Percentiles rank a stretch among this genome's conserved stretches.
Conservation (phyloP, 2,888 invertebrate genomes). For the Lordiphosa fenestrarum region DNA sequence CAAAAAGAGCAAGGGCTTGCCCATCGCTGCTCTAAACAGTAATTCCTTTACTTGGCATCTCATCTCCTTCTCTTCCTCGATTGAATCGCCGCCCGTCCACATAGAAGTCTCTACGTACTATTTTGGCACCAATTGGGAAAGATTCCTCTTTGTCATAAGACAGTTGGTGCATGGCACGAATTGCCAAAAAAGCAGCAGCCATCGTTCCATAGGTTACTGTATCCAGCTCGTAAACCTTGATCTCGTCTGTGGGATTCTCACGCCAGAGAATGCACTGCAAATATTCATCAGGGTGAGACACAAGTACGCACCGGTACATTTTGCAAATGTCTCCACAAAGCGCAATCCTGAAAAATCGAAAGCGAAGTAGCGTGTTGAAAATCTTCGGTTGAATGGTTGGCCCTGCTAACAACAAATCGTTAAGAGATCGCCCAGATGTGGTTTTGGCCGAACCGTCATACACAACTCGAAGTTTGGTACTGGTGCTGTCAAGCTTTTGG, state of each 20-base stretch:
- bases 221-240: too few relatives aligned
- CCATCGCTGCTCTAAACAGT: background rate
- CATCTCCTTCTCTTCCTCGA: background rate
- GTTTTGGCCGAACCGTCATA: too few relatives aligned
- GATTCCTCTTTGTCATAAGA: background rate
- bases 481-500: too few relatives aligned
- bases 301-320: too few relatives aligned
- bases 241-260: too few relatives aligned
- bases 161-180: background rate
- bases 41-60: background rate
- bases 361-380: slow-evolving; percentile 1
- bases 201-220: too few relatives aligned
- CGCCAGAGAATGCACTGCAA: too few relatives aligned
- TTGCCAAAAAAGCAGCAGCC: background rate
- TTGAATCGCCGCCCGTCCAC: background rate
- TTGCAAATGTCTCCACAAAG: slow-evolving; percentile 3
- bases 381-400: too few relatives aligned
- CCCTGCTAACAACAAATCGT: slow-evolving; percentile 2
- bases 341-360: slow-evolving; percentile 2
- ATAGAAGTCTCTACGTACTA: background rate
- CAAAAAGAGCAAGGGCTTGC: too few relatives aligned
- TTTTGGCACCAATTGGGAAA: background rate
- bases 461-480: too few relatives aligned
- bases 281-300: too few relatives aligned
- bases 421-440: background rate